Evolutionary conservation across 2,888 invertebrate genomes (phyloP).

Genomic region (Itoplectis maculator): DNA sequence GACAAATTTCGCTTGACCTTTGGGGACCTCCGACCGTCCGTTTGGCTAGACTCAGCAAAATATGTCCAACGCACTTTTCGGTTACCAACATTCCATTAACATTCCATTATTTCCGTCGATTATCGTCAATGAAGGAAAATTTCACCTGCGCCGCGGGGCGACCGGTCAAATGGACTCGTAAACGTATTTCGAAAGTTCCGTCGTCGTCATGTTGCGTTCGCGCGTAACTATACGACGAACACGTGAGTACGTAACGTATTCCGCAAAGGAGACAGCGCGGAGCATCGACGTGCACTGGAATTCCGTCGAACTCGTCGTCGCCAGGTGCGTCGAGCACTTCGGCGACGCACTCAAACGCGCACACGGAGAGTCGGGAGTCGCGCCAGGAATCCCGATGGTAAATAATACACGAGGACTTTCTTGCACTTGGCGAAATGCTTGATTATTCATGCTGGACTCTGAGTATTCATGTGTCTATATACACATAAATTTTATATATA

Average conservation of each 20-base stretch:
- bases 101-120: too few species aligned
- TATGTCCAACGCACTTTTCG: not conserved
- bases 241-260: not conserved
- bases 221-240: conserved; percentile 13
- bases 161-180: conserved; percentile 7
- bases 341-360: too few species aligned
- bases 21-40: not conserved
- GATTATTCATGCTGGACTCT: conserved; percentile 56
- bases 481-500: too few species aligned
- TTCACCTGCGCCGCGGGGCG: not conserved
- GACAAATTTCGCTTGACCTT: not conserved
- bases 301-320: conserved; percentile 24
- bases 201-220: conserved; percentile 14
- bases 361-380: conserved; percentile 21
- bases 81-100: too few species aligned
- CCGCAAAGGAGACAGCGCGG: conserved; percentile 11
- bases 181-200: conserved; percentile 58
- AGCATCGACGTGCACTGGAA: conserved; percentile 29
- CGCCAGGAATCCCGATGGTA: conserved; percentile 49
- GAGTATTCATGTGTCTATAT: too few species aligned
- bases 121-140: not conserved
- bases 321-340: not conserved
- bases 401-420: conserved; percentile 51
- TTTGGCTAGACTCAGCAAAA: not conserved
- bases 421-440: conserved; percentile 59